Evolutionary conservation across 2,888 invertebrate genomes (phyloP).

Genomic region (Hypsopygia costalis): DNA sequence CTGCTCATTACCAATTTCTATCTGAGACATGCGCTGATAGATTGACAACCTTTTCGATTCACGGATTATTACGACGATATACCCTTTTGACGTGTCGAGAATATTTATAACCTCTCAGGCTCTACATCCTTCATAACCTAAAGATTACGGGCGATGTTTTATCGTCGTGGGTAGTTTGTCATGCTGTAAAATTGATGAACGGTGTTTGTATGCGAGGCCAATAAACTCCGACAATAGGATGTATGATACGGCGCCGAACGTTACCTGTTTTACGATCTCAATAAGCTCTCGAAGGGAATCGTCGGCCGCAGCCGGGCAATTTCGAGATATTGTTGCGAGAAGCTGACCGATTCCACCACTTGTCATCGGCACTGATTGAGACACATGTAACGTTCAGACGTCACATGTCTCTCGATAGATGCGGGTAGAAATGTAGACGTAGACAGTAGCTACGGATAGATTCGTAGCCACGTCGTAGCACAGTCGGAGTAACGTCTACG

Average conservation of each 20-base stretch:
- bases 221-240: conserved; percentile 10
- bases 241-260: conserved; percentile 5
- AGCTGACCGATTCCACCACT: not conserved
- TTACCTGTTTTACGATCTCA: conserved; percentile 9
- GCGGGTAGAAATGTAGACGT: too few species aligned
- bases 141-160: not conserved
- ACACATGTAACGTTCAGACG: not conserved
- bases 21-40: not conserved
- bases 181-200: conserved; percentile 13
- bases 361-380: conserved; percentile 7
- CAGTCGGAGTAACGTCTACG: too few species aligned
- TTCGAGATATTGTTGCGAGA: not conserved
- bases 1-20: not conserved
- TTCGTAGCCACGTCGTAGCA: too few species aligned
- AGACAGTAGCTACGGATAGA: too few species aligned
- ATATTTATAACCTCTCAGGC: conserved; percentile 2
- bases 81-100: too few species aligned
- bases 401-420: not conserved
- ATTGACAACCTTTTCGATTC: not conserved
- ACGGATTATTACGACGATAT: too few species aligned
- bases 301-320: conserved; percentile 2
- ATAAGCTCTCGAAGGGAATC: conserved; percentile 4
- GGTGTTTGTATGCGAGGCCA: conserved; percentile 8
- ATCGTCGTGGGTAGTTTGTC: conserved; percentile 11
- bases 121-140: conserved; percentile 4